These are phyloP conservation scores for Pachypanchax playfairii DNA, from an alignment of 2,113 vertebrate genomes.

Conservation along the genomic window DNA sequence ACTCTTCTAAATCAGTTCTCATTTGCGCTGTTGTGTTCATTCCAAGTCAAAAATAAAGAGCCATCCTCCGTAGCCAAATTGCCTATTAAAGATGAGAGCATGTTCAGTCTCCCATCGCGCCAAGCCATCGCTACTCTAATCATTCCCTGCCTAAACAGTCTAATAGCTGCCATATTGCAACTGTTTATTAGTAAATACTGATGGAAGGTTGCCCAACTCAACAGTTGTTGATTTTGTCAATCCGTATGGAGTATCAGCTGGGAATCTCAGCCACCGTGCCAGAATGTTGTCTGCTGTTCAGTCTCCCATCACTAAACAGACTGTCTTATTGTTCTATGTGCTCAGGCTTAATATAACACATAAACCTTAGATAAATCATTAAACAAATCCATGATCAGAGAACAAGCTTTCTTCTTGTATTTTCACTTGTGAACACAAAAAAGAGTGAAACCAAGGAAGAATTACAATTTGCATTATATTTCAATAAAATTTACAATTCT, in stretches of 20 bases:
- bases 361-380: slow-evolving; percentile 31
- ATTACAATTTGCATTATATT: slow-evolving; percentile 24
- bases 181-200: slow-evolving; percentile 79
- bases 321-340: slow-evolving; percentile 69
- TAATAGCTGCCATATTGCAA: slow-evolving; percentile 80
- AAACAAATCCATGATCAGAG: slow-evolving; percentile 27
- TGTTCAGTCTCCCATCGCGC: slow-evolving; percentile 70
- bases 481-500: slow-evolving; percentile 30
- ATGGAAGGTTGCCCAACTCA: slow-evolving; percentile 73
- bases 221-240: slow-evolving; percentile 74
- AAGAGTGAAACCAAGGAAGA: slow-evolving; percentile 1
- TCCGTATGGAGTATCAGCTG: slow-evolving; percentile 76
- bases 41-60: slow-evolving; percentile 63
- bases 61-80: slow-evolving; percentile 75
- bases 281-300: slow-evolving; percentile 66
- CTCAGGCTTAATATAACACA: slow-evolving; percentile 50
- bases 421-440: slow-evolving; percentile 2
- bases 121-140: slow-evolving; percentile 75
- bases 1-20: slow-evolving; percentile 43
- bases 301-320: slow-evolving; percentile 66
- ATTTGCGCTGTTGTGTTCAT: slow-evolving; percentile 54
- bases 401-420: background rate
- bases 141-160: slow-evolving; percentile 75
- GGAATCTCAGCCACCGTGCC: slow-evolving; percentile 67
- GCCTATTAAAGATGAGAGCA: slow-evolving; percentile 83